Percentiles rank a stretch among this genome's conserved stretches.
These are phyloP conservation scores for Acanthosepion pharaonis DNA, from an alignment of 2,888 invertebrate species.

Conservation along the genomic window DNA sequence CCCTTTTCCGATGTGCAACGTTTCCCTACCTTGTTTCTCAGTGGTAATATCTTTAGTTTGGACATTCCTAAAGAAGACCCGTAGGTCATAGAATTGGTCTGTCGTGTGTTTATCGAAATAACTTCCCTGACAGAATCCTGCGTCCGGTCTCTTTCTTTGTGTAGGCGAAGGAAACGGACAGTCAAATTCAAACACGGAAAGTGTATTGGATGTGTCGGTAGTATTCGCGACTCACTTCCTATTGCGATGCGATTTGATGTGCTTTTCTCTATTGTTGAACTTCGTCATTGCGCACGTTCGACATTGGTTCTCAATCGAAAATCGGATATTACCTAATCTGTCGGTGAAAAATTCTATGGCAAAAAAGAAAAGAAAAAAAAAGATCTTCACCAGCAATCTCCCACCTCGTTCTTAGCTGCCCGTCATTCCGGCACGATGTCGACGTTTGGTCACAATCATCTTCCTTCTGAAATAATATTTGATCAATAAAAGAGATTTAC, in stretches of 20 bases:
- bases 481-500: background rate
- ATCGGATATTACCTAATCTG: constrained; percentile 33
- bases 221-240: background rate
- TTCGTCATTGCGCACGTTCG: background rate
- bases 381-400: background rate
- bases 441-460: background rate
- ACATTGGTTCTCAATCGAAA: background rate
- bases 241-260: constrained; percentile 17
- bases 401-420: background rate
- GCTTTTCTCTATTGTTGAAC: background rate
- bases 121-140: constrained; percentile 12
- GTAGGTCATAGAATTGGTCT: background rate
- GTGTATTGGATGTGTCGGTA: background rate
- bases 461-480: constrained; percentile 1
- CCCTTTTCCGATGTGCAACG: too few relatives aligned
- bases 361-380: background rate
- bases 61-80: background rate
- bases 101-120: constrained; percentile 21
- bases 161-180: background rate
- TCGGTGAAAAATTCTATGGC: background rate
- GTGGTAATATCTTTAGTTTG: background rate
- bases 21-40: background rate
- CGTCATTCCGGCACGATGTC: background rate
- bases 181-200: constrained; percentile 1
- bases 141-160: background rate